Percentiles rank a stretch among this genome's conserved stretches.
These are phyloP conservation scores for Dorcus parallelipipedus DNA, from an alignment of 2,888 invertebrate species.

Conservation along the genomic window DNA sequence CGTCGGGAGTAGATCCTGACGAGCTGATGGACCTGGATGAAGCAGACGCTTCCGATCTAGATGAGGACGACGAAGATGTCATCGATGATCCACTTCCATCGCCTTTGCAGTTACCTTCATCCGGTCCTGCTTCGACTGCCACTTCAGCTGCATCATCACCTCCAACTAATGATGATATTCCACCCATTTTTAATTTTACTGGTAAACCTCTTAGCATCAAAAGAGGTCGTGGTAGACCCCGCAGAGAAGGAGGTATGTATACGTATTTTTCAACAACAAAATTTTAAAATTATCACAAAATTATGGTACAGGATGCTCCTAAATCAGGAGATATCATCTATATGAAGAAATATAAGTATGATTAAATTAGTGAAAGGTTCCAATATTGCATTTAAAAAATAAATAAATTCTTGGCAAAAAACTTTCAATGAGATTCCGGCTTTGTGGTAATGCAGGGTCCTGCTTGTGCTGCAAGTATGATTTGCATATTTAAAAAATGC, in stretches of 20 bases:
- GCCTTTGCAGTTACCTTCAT: conserved; percentile 48
- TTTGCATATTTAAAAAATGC: no score
- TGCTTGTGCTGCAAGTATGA: no score
- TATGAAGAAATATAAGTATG: no score
- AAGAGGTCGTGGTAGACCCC: conserved; percentile 75
- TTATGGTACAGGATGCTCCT: no score
- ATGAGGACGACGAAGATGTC: conserved; percentile 65
- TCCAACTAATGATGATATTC: conserved; percentile 58
- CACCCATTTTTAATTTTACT: conserved; percentile 59
- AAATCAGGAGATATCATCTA: no score
- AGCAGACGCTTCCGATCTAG: conserved; percentile 71
- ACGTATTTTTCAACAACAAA: not conserved
- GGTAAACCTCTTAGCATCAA: conserved; percentile 66
- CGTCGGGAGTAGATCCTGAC: conserved; percentile 49
- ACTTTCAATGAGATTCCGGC: no score
- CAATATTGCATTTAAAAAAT: no score
- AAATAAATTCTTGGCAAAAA: no score
- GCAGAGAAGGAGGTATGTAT: conserved; percentile 64
- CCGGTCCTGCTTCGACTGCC: conserved; percentile 65
- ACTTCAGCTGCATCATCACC: conserved; percentile 62
- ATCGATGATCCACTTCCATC: conserved; percentile 54
- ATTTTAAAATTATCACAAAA: no score
- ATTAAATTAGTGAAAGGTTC: no score
- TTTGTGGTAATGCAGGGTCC: no score
- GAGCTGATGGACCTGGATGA: conserved; percentile 72